Evolutionary conservation across 2,113 vertebrate genomes (phyloP), one percentile per base, ranked within the genome.

Genomic region (Tetrax tetrax): DNA sequence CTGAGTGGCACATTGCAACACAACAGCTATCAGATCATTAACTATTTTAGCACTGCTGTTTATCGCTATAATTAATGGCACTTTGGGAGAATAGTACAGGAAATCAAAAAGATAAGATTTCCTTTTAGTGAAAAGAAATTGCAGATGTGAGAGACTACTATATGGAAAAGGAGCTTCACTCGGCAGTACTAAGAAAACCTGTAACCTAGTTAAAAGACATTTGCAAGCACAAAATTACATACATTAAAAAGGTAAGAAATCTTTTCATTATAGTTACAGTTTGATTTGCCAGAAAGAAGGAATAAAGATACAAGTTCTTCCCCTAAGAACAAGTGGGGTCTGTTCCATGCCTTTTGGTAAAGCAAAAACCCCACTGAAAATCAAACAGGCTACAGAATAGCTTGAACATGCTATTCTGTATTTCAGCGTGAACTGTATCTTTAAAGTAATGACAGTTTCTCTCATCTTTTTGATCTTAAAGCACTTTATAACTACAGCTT

Each of bases 401-500:
- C 90, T 93, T 66, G 43, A 87, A 54, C 20, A 20, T 8, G 43
- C 86, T 90, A 77, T 33, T 79, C 79, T 69, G 20, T 71, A 87
- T 87, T 94, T 93, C 72, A 65, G 82, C 33, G 6, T 48, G 66
- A 97, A 93, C 69, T 48, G 48, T 41, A 76, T 57, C 90, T 93
- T 95, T 92, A 76, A 90, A 93, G 82, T 75, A 96, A 93, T 70
- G 77, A 60, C 47, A 47, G 64, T 27, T 68, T 68, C 92, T 95
- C 91, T 83, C 65, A 50, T 83, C 72, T 79, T 88, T 66, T 57
- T 50, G 33, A 4, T 89, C 86, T 74, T n/a, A 87, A 93, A 91
- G 57, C 69, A 74, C 72, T 95, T 89, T 95, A 50, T 60, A 95
- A 96, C 92, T 37, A 83, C 93, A 93, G 94, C 72, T 91, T 93